phyloP scores from a whole-genome alignment of 2,797 vertebrate species.

The Apogon talboti region DNA sequence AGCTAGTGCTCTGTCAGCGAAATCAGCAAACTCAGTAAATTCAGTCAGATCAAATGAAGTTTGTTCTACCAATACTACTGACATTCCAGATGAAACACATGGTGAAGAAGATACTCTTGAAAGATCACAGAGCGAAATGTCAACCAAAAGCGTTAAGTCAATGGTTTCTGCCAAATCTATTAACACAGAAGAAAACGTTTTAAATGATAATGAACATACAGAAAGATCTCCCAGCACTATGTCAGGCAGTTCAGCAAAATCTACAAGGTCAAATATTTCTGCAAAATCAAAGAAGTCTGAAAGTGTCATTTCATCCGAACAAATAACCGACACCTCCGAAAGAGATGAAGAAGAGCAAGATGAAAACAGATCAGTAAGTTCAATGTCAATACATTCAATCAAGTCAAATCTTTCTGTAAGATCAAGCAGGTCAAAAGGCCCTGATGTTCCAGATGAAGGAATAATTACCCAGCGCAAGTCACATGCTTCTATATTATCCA shows the following conservation, averaged over 20 bases:
- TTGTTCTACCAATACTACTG: not conserved
- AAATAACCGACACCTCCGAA: slow-evolving; percentile 6
- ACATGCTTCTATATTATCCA: slow-evolving; percentile 37
- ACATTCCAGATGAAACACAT: slow-evolving; percentile 8
- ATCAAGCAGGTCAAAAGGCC: slow-evolving; percentile 43
- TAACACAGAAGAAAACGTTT: not conserved
- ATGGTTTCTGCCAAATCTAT: slow-evolving; percentile 43
- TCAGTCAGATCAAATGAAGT: slow-evolving; percentile 40
- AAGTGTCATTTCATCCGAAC: slow-evolving; percentile 14
- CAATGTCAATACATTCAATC: slow-evolving; percentile 52
- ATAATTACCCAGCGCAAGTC: slow-evolving; percentile 43
- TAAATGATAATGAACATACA: slow-evolving; percentile 5
- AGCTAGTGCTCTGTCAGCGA: slow-evolving; percentile 37
- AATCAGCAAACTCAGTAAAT: slow-evolving; percentile 58
- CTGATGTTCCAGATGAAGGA: slow-evolving; percentile 27
- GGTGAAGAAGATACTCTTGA: slow-evolving; percentile 31
- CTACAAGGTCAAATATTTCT: slow-evolving; percentile 62
- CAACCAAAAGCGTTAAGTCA: slow-evolving; percentile 55
- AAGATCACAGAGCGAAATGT: slow-evolving; percentile 52
- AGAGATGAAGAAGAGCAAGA: slow-evolving; percentile 25
- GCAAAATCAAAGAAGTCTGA: slow-evolving; percentile 45
- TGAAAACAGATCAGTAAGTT: slow-evolving; percentile 63
- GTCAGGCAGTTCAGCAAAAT: slow-evolving; percentile 55
- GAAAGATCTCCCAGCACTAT: slow-evolving; percentile 45
- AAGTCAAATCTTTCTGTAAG: slow-evolving; percentile 53